Conservation (phyloP, 2,888 invertebrate species). For the Apamea sordens region DNA sequence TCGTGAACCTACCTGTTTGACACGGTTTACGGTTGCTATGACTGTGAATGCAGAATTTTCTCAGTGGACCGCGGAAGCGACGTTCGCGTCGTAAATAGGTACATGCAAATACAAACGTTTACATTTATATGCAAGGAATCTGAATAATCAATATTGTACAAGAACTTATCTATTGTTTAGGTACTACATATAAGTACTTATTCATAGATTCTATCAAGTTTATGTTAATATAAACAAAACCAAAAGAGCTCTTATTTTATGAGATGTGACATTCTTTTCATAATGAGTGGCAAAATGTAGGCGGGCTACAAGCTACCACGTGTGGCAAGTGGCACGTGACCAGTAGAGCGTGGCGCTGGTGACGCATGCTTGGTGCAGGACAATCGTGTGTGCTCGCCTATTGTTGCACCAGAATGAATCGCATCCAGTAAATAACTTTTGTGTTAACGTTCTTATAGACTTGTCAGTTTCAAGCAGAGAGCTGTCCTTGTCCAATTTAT, state of each 20-base stretch:
- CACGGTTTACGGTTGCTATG: not conserved
- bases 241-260: slow-evolving; percentile 1
- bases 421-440: not conserved
- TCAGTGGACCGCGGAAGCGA: not conserved
- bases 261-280: slow-evolving; percentile 31
- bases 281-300: not conserved
- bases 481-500: not conserved
- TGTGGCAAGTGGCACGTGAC: slow-evolving; percentile 5
- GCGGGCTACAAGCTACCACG: not conserved
- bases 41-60: slow-evolving; percentile 21
- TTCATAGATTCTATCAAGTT: slow-evolving; percentile 21
- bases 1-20: not conserved
- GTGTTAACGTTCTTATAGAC: slow-evolving; percentile 18
- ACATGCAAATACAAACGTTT: slow-evolving; percentile 34
- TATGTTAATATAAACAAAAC: slow-evolving; percentile 1
- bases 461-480: slow-evolving; percentile 14
- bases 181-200: not conserved
- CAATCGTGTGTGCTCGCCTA: not conserved
- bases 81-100: slow-evolving; percentile 7
- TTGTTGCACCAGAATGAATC: not conserved
- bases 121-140: slow-evolving; percentile 24
- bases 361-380: slow-evolving; percentile 8
- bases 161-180: slow-evolving; percentile 25
- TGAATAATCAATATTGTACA: slow-evolving; percentile 36
- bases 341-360: not conserved